Conservation (phyloP, 2,113 vertebrate genomes). For the Edolisoma coerulescens region DNA sequence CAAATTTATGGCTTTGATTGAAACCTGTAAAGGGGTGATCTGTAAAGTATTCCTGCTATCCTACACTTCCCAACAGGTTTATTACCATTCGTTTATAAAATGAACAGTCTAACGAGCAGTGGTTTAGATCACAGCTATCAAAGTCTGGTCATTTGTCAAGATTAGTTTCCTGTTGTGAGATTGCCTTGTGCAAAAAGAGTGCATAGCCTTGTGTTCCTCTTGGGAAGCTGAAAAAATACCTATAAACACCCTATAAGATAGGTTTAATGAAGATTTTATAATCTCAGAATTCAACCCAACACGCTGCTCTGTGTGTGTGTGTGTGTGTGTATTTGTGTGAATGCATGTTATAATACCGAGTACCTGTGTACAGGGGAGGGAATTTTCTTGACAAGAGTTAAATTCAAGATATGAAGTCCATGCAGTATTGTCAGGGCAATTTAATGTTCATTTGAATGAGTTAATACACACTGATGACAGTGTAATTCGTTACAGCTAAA, state of each 20-base stretch:
- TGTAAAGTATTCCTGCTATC: constrained; percentile 65
- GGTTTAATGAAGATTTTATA: constrained; percentile 3
- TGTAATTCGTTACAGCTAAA: neutral
- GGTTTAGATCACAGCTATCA: constrained; percentile 64
- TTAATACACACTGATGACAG: neutral
- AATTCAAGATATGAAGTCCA: neutral
- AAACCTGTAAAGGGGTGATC: constrained; percentile 58
- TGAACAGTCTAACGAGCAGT: constrained; percentile 63
- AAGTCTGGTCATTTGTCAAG: constrained; percentile 67
- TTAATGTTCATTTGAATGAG: neutral
- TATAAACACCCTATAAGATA: neutral
- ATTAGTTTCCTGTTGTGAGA: constrained; percentile 65
- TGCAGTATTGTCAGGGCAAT: neutral
- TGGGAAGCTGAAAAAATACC: constrained; percentile 26
- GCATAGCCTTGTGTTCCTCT: constrained; percentile 21
- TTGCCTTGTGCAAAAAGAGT: constrained; percentile 34
- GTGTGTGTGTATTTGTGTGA: neutral
- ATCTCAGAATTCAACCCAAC: neutral
- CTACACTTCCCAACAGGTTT: constrained; percentile 63
- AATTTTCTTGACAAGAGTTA: neutral
- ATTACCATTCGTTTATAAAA: constrained; percentile 60
- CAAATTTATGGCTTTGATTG: constrained; percentile 38
- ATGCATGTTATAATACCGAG: neutral
- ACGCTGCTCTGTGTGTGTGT: fast-evolving
- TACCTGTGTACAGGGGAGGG: neutral